Base-by-base conservation (phyloP, 2,797 vertebrate genomes). In the Apogon talboti region DNA sequence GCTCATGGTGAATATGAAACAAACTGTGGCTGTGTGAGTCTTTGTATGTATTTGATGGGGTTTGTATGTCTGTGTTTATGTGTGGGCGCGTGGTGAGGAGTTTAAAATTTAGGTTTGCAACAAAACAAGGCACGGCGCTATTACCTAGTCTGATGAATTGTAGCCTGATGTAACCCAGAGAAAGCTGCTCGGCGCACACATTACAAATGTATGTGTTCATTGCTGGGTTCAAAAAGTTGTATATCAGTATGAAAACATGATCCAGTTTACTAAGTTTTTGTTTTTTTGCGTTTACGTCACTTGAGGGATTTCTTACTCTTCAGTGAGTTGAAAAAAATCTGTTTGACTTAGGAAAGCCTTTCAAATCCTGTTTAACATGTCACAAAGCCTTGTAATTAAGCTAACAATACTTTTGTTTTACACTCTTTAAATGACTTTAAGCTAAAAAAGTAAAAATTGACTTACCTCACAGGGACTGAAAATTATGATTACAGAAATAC, bases 1-100 rank as follows among this genome's bases (percentile, higher is more conserved):
- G 84, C 78, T 86, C 37, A 51, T 42, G 44, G 66, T 65, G 71
- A 83, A 75, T 66, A 79, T 42, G 65, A 46, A 71, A 72, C 72
- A 63, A 64, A 76, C 37, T 43, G 46, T 60, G 49, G 15, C 15
- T 55, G 30, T 11, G 41, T 58, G 43, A 9, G 13, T 42, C 21
- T 57, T 40, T 58, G 30, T 62, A 61, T 58, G 51, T 46, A 42
- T 50, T 19, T 65, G 60, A n/a, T 57, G 45, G 50, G 19, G 61
- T 71, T 54, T 53, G 50, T 56, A 24, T 64, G 46, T 70, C 66
- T 69, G 60, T 64, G 54, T 57, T 62, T 55, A 7, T 53, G 53
- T 71, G 83, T 79, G 62, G 62, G 66, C 59, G 62, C 60, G 51
- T 59, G 19, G 41, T 56, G 61, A 45, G 19, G 52, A 50, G 43